Evolutionary conservation across 1,140 invertebrate genomes (phyloP), one percentile per base, ranked within the genome.

Genomic region (Drosophila kanapiae): DNA sequence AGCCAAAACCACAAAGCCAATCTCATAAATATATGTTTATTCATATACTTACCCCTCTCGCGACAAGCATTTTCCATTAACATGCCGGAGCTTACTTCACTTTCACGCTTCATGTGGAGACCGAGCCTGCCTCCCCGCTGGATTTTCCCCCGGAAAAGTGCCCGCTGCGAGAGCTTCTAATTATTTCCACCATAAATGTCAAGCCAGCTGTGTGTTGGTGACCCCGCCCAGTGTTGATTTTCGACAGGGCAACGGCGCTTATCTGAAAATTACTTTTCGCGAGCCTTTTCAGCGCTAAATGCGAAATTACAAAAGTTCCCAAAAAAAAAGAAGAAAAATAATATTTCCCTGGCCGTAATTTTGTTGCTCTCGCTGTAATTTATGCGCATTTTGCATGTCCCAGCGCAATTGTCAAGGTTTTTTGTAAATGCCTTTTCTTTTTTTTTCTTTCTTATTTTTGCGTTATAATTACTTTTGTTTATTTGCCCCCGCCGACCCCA

Each of bases 381-480:
- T 91, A 91, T 91, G 87, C 81, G 70, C 67, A 62, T 75, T 91
- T 91, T 84, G 88, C 88, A 91, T 91, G 88, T 84, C 77, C 48
- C 65, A 68, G 72, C 75, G 87, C 80, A 87, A 91, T 91, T 91
- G 87, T 91, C 88, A 91, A 80, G 83, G 83, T 84, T 91, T 80
- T 88, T 80, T 63, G 70, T 74, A 65, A 78, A 65, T 58, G 72
- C 51, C 58, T 68, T 61, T n/a, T 18, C 33, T 62, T 68, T 49
- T 47, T 51, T 31, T 51, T 4, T 4, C 13, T 11, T 6, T 18
- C 5, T 10, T 37, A 31, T 29, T 80, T 85, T 82, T 76, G 72
- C 62, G 69, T 69, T 76, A 78, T 86, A 91, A 83, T 86, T 91
- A 91, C 77, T 81, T 83, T 78, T 75, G 57, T 70, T 49, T 61